Percentiles rank a stretch among this genome's conserved stretches.
phyloP scores from a whole-genome alignment of 1,140 invertebrate species.

The Conus betulinus region DNA sequence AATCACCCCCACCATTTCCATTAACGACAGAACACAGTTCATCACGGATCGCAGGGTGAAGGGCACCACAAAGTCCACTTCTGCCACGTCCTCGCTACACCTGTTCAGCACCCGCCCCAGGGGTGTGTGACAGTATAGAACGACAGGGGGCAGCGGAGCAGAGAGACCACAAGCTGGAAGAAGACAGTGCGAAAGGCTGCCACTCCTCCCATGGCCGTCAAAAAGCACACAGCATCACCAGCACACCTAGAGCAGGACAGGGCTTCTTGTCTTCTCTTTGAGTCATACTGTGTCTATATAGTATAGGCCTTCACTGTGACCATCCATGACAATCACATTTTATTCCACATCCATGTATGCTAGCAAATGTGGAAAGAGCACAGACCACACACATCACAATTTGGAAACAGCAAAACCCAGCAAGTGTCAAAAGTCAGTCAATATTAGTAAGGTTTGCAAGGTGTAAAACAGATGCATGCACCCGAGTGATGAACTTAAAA shows the following conservation, averaged over 20 bases:
- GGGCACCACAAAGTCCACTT: conserved; percentile 76
- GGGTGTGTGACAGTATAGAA: conserved; percentile 89
- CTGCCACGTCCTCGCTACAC: conserved; percentile 78
- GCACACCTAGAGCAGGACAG: conserved; percentile 58
- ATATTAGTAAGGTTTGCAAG: too few relatives aligned
- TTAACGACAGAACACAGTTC: conserved; percentile 81
- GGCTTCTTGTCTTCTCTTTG: too few relatives aligned
- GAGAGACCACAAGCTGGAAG: conserved; percentile 60
- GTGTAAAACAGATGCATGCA: too few relatives aligned
- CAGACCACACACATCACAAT: too few relatives aligned
- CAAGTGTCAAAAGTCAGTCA: too few relatives aligned
- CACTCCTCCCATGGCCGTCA: conserved; percentile 70
- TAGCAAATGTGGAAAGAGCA: too few relatives aligned
- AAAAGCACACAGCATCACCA: conserved; percentile 61
- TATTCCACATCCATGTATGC: too few relatives aligned
- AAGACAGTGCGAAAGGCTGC: conserved; percentile 70
- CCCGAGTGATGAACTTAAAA: too few relatives aligned
- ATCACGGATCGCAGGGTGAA: conserved; percentile 77
- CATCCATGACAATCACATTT: too few relatives aligned
- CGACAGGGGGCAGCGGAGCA: conserved; percentile 82
- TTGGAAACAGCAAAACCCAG: too few relatives aligned
- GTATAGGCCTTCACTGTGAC: too few relatives aligned
- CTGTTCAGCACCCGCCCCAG: conserved; percentile 87
- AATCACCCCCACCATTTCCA: conserved; percentile 91
- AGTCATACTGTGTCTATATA: neutral